A percentile compares a stretch with the other conserved stretches of the same genome.
phyloP scores from a whole-genome alignment of 2,888 invertebrate genomes.

The Acleris literana region DNA sequence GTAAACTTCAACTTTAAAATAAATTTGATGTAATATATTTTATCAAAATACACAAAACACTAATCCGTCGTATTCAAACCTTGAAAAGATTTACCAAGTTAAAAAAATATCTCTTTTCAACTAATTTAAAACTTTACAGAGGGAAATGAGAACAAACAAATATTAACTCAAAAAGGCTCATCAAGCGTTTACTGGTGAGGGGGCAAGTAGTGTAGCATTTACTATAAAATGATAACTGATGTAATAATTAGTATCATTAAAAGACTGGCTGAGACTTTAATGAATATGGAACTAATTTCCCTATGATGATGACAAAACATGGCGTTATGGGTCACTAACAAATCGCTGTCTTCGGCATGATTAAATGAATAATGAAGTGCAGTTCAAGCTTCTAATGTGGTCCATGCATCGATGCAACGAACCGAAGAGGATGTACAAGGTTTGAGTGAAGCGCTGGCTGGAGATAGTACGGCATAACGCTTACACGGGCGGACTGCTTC shows the following conservation, averaged over 20 bases:
- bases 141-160: too few relatives aligned
- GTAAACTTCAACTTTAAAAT: not conserved
- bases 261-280: conserved; percentile 22
- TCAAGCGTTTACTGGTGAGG: too few relatives aligned
- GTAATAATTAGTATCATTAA: conserved; percentile 4
- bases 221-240: conserved; percentile 28
- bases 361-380: conserved; percentile 67
- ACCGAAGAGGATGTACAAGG: conserved; percentile 73
- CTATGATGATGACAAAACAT: conserved; percentile 39
- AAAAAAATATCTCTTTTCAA: too few relatives aligned
- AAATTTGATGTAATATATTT: not conserved
- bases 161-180: too few relatives aligned
- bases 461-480: conserved; percentile 72
- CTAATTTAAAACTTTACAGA: too few relatives aligned
- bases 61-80: too few relatives aligned
- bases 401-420: conserved; percentile 81
- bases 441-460: conserved; percentile 75
- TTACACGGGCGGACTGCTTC: conserved; percentile 64
- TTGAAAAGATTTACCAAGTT: too few relatives aligned
- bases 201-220: conserved; percentile 19
- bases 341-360: conserved; percentile 47
- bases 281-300: conserved; percentile 37
- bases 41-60: conserved; percentile 15
- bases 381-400: conserved; percentile 79
- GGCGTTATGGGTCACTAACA: conserved; percentile 43